Evolutionary conservation across 2,888 invertebrate species (phyloP).

Genomic region (Camponotus fellah): DNA sequence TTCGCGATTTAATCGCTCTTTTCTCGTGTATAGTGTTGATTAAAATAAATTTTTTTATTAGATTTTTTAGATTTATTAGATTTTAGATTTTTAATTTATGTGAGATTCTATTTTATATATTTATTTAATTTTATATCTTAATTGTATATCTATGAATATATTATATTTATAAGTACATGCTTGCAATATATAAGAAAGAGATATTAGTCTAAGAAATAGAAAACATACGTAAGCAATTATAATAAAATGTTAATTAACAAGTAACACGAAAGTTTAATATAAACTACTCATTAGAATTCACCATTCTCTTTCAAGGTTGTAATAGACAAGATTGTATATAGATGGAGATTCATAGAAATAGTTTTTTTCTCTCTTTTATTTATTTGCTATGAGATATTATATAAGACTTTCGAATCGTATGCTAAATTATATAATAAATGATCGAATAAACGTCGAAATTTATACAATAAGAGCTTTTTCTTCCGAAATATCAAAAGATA

Average conservation of each 20-base stretch:
- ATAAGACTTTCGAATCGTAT: not conserved
- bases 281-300: not conserved
- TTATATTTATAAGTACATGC: not conserved
- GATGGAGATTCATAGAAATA: no score
- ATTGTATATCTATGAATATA: not conserved
- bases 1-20: no score
- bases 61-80: no score
- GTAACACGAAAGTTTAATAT: not conserved
- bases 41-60: not conserved
- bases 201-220: not conserved
- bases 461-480: not conserved
- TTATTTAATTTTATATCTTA: not conserved
- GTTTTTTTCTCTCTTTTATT: not conserved
- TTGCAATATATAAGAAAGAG: not conserved
- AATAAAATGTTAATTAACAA: not conserved
- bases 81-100: not conserved
- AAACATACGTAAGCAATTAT: not conserved
- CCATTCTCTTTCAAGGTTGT: not conserved
- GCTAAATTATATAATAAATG: not conserved
- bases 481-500: not conserved
- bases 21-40: no score
- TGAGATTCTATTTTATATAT: not conserved
- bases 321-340: not conserved
- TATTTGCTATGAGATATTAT: not conserved
- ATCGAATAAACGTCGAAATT: not conserved